phyloP scores from a whole-genome alignment of 2,797 vertebrate species.

The Propithecus perrieri region DNA sequence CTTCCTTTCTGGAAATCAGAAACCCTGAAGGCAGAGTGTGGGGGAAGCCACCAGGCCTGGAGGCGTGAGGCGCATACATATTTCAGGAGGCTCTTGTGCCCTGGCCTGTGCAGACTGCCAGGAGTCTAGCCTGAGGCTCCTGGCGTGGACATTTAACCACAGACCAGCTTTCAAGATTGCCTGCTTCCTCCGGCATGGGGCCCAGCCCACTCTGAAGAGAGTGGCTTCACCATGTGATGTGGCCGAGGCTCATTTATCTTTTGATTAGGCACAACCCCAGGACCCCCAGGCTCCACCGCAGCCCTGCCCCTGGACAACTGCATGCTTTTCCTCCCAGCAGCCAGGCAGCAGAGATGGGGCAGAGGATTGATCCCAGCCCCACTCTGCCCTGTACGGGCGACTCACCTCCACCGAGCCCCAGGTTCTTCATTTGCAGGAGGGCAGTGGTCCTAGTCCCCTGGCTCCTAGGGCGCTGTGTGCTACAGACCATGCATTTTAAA shows the following conservation, averaged over 20 bases:
- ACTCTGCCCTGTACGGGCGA: not conserved
- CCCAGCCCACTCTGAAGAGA: not conserved
- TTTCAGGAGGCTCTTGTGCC: conserved; percentile 49
- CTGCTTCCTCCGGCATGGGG: not conserved
- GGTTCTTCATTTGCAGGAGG: not conserved
- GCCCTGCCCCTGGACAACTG: not conserved
- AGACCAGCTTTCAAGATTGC: conserved; percentile 31
- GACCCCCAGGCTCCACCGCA: not conserved
- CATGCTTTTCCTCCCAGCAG: not conserved
- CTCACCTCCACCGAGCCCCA: not conserved
- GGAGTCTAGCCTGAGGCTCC: conserved; percentile 55
- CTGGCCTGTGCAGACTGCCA: conserved; percentile 21
- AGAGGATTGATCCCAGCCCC: not conserved
- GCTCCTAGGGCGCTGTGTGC: not conserved
- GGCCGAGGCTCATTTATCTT: conserved; percentile 27
- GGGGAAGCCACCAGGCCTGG: not conserved
- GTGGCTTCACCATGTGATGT: not conserved
- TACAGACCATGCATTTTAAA: not conserved
- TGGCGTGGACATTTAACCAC: not conserved
- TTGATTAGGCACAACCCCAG: not conserved
- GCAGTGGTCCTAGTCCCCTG: not conserved
- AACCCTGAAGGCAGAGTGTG: not conserved
- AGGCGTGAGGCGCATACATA: not conserved
- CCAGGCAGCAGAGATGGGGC: too few species aligned
- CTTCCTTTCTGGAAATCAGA: not conserved